Evolutionary conservation across 2,797 vertebrate genomes (phyloP).

Genomic region (Allobates femoralis): DNA sequence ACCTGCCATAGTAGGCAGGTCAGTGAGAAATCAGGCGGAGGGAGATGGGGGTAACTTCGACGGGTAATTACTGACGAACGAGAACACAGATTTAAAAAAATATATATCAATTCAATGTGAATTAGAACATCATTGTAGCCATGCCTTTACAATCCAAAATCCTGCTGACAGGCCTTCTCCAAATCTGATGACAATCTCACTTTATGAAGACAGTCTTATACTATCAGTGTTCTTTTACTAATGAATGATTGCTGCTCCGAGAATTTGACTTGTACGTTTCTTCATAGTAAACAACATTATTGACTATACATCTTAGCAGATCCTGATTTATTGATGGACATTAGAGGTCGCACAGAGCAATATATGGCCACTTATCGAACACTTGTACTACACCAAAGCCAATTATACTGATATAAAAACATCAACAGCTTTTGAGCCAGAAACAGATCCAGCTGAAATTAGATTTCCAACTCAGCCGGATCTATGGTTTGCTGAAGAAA

Average conservation of each 20-base stretch:
- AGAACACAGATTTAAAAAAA: no score
- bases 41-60: no score
- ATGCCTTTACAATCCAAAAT: no score
- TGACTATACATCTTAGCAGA: slow-evolving; percentile 10
- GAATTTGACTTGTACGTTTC: neutral
- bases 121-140: no score
- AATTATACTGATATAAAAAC: neutral
- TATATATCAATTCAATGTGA: no score
- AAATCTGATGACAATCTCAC: no score
- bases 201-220: neutral
- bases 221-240: neutral
- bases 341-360: neutral
- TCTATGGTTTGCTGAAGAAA: no score
- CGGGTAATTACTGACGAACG: no score
- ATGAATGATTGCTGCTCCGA: neutral
- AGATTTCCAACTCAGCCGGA: neutral
- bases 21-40: no score
- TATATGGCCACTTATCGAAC: slow-evolving; percentile 32
- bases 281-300: slow-evolving; percentile 12
- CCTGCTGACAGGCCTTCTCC: no score
- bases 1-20: no score
- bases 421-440: neutral
- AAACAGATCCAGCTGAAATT: neutral
- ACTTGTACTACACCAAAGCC: neutral
- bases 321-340: neutral